phyloP scores from a whole-genome alignment of 2,797 vertebrate species.

The Ctenosaura bakeri region DNA sequence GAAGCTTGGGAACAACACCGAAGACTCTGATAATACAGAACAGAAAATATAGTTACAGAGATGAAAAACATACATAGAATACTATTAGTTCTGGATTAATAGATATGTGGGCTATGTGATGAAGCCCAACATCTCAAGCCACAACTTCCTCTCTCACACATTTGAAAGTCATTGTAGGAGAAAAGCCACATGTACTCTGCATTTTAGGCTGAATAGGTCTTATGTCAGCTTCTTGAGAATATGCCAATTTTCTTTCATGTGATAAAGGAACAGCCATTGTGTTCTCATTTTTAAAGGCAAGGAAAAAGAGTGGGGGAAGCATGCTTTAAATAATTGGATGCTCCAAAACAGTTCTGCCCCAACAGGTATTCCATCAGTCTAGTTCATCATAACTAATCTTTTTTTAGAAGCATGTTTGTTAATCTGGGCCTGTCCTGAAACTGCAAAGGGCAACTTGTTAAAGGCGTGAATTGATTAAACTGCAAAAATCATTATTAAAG shows the following conservation, averaged over 20 bases:
- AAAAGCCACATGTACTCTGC: neutral
- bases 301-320: neutral
- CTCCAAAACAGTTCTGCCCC: neutral
- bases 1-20: conserved; percentile 53
- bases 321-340: neutral
- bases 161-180: neutral
- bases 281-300: neutral
- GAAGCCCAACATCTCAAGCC: neutral
- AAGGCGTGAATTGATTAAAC: neutral
- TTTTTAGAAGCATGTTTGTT: neutral
- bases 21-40: conserved; percentile 58
- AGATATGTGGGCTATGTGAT: neutral
- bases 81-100: neutral
- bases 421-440: neutral
- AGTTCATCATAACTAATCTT: neutral
- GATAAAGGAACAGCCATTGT: neutral
- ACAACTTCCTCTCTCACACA: neutral
- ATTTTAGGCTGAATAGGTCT: neutral
- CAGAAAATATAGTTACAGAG: conserved; percentile 48
- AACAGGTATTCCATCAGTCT: neutral
- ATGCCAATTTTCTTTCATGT: neutral
- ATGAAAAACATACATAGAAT: conserved; percentile 48
- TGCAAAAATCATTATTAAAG: neutral
- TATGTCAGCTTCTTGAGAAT: neutral
- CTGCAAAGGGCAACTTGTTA: neutral